Base-by-base conservation (phyloP, 2,113 vertebrate genomes). In the Pelvicachromis taeniatus region DNA sequence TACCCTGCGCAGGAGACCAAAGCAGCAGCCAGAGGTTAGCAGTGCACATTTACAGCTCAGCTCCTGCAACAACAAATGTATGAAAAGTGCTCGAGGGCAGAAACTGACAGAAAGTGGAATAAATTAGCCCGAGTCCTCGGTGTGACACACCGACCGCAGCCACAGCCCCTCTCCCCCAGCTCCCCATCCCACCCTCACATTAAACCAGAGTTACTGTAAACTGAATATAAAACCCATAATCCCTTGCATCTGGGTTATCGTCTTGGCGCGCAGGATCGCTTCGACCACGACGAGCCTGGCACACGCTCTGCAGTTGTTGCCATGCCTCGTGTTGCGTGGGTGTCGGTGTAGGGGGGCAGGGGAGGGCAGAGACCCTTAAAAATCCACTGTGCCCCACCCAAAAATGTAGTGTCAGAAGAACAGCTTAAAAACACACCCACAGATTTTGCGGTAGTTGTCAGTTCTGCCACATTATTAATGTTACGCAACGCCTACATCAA, bases 121-220 rank as follows among this genome's bases (percentile, higher is more conserved):
- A 86, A 85, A 91, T 92, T 58, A 84, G 33, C 88, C 80, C 4
- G 56, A 87, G 70, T 59, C 55, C 23, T 88, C 50, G 80, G 58
- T 82, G 83, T 92, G 92, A 94, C 91, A 89, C 88, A 88, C 12
- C 80, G 6, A 92, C 95, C 91, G 12, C 91, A 93, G 87, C 85
- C 87, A 50, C 84, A 85, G 68, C 29, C 35, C 75, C 16, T 21
- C 14, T 21, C 31, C 77, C 23, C 7, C 23, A 2, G 11, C 59
- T 50, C 65, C 70, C 6, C 10, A 81, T 38, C 83, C 88, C 85
- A 84, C 89, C 82, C 85, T 73, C 80, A 3, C 83, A 88, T 83
- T 92, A 85, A 94, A 91, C 87, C 86, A 78, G 75, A 89, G 85
- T 95, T 93, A 91, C 94, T 63, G 92, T 92, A 94, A 95, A 94